phyloP scores from a whole-genome alignment of 2,113 vertebrate species.

The Engystomops pustulosus region DNA sequence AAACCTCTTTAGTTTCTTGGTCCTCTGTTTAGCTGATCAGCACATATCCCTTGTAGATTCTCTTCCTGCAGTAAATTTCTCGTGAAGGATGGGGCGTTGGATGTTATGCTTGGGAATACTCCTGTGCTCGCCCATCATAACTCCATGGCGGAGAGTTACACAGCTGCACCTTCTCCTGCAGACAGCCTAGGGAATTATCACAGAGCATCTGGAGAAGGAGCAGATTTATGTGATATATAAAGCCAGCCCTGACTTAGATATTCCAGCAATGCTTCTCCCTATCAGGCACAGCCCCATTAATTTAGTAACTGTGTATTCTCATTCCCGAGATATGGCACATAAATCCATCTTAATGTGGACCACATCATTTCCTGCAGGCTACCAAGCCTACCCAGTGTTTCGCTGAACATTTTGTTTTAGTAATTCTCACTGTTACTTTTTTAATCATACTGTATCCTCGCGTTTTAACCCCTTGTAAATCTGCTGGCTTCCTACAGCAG shows the following conservation, averaged over 20 bases:
- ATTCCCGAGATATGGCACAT: conserved; percentile 23
- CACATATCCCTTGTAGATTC: neutral
- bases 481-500: neutral
- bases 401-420: conserved; percentile 47
- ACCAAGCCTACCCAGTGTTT: conserved; percentile 38
- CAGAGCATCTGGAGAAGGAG: conserved; percentile 7
- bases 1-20: too few species aligned
- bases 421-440: conserved; percentile 21
- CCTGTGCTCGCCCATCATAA: neutral
- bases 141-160: neutral
- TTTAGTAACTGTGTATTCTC: conserved; percentile 39
- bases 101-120: neutral
- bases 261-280: conserved; percentile 23
- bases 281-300: conserved; percentile 37
- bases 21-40: too few species aligned
- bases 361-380: conserved; percentile 48
- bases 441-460: conserved; percentile 16
- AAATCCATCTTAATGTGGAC: conserved; percentile 36
- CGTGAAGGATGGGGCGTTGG: neutral
- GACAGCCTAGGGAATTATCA: conserved; percentile 20
- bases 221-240: conserved; percentile 37
- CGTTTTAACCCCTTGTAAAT: conserved; percentile 34
- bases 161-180: neutral
- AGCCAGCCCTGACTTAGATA: conserved; percentile 28
- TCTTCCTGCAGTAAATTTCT: neutral